Base-by-base conservation (phyloP, 2,113 vertebrate genomes). In the Diphyllodes magnificus region DNA sequence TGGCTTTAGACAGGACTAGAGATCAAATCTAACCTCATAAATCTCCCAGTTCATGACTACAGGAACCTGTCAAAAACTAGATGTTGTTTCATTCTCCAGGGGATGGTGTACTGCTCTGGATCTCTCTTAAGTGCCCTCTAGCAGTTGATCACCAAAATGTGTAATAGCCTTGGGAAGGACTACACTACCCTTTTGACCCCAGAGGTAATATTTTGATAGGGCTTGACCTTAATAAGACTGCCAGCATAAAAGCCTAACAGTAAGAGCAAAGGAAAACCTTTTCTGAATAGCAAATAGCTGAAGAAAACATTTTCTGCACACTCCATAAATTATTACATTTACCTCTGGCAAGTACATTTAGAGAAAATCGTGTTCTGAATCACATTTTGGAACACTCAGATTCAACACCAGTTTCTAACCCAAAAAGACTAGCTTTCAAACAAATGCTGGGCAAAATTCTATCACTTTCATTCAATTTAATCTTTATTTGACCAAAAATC, bases 1-100 rank as follows among this genome's bases (percentile, higher is more conserved):
- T 93, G 88, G 84, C 77, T 93, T 96, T 92, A 92, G 78, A 96
- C 86, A 84, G 90, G 81, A 93, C 95, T 94, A 88, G 92, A 96
- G 93, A 97, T 96, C 92, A 97, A 92, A 95, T 95, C 90, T 95
- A 95, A 93, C 61, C 94, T 97, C 92, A 97, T 97, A 96, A 97
- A 97, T 97, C 95, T 97, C 94, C 84, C 69, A 86, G 40, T 95
- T 97, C 95, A 82, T 95, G 93, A 86, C 95, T 94, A 95, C 65
- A 91, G 65, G 65, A 95, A 94, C 69, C 92, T 96, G 96, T 96
- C 96, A 97, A 94, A 96, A 97, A 86, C 90, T 92, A 95, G 95
- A 92, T 96, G 94, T 95, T 96, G 50, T 92, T 96, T 89, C 47
- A 61, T 84, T 94, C 96, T 96, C 95, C 56, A 64, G 90, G 65